Evolutionary conservation across 2,113 vertebrate species (phyloP).

Genomic region (Mus spicilegus): DNA sequence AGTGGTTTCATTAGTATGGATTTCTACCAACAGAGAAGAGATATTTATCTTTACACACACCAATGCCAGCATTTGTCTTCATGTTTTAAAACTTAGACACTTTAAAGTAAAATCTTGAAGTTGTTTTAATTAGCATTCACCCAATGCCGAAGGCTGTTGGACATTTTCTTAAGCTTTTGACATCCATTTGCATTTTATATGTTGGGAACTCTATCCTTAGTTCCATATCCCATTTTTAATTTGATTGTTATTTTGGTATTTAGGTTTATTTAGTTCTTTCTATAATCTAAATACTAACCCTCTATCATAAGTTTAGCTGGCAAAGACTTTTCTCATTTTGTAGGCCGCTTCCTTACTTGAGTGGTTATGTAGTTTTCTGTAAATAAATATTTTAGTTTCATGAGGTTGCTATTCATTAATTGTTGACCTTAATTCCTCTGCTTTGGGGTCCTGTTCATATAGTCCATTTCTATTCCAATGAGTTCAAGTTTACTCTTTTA

Average conservation of each 20-base stretch:
- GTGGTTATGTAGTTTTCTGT: not conserved
- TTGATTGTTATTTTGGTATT: not conserved
- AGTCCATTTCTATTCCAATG: not conserved
- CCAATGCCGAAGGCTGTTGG: not conserved
- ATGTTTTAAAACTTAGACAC: not conserved
- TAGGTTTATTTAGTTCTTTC: not conserved
- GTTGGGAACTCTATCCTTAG: not conserved
- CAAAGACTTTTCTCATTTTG: not conserved
- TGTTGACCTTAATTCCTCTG: not conserved
- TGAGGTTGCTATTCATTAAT: not conserved
- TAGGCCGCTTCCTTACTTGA: not conserved
- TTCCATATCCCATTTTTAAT: not conserved
- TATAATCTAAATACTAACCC: not conserved
- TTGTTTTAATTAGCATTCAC: not conserved
- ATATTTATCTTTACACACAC: not conserved
- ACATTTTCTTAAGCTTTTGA: not conserved
- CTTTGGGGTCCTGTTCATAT: not conserved
- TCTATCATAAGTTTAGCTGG: not conserved
- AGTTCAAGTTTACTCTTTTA: not conserved
- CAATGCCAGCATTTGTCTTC: not conserved
- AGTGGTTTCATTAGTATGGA: not conserved
- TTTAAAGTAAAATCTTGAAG: not conserved
- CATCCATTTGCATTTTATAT: not conserved
- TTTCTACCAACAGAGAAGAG: not conserved
- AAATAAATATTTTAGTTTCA: not conserved